phyloP scores from a whole-genome alignment of 2,888 invertebrate species.

The Drosophila histrio region DNA sequence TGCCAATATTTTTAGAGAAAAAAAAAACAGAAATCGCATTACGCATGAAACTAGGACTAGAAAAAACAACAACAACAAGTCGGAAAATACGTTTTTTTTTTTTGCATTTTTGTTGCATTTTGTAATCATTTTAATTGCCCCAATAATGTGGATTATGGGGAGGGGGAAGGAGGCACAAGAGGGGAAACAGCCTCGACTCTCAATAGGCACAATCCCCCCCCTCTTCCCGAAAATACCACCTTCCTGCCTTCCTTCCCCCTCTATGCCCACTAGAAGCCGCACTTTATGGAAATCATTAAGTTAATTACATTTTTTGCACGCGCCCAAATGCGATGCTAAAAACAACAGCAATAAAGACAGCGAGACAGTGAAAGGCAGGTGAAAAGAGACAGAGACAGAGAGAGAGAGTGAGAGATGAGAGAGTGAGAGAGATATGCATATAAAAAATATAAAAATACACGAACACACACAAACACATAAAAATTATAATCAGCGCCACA shows the following conservation, averaged over 20 bases:
- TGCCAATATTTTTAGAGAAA: slow-evolving; percentile 21
- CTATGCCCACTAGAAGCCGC: slow-evolving; percentile 28
- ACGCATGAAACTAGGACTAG: slow-evolving; percentile 65
- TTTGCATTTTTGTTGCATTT: slow-evolving; percentile 50
- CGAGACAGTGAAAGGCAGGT: slow-evolving; percentile 26
- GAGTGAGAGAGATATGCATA: slow-evolving; percentile 22
- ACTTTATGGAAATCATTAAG: slow-evolving; percentile 81
- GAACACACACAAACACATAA: slow-evolving; percentile 55
- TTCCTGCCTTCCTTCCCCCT: not conserved
- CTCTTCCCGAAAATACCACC: not conserved
- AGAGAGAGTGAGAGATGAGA: not conserved
- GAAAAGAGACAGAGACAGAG: slow-evolving; percentile 6
- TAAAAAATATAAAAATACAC: slow-evolving; percentile 14
- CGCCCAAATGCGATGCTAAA: slow-evolving; percentile 52
- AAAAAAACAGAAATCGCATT: slow-evolving; percentile 14
- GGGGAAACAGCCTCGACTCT: not conserved
- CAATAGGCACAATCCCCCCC: slow-evolving; percentile 10
- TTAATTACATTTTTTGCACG: slow-evolving; percentile 82
- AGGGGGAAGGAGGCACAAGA: not conserved
- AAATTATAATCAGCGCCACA: slow-evolving; percentile 79
- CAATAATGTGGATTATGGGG: slow-evolving; percentile 57
- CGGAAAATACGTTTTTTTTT: not conserved
- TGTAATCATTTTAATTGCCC: slow-evolving; percentile 80
- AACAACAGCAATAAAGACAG: slow-evolving; percentile 40
- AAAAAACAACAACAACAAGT: slow-evolving; percentile 3